Base-by-base conservation (phyloP, 2,113 vertebrate species). In the Pholis gunnellus region DNA sequence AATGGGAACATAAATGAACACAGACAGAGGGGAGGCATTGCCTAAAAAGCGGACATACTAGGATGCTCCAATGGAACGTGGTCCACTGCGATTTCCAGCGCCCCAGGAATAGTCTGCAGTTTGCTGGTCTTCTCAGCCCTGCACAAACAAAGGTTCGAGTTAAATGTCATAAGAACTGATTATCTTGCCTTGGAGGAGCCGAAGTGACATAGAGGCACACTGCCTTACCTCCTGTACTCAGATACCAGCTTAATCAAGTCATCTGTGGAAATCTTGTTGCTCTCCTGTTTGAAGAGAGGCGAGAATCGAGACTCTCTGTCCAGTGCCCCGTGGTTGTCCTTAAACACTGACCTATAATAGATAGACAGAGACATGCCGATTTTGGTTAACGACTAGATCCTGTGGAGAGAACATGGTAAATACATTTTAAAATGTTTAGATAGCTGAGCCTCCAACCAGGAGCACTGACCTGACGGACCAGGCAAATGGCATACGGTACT, bases 401-500 rank as follows among this genome's bases (percentile, higher is more conserved):
- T 14, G 34, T 13, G 3, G 54, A 27, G 50, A 44, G 18, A 68
- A 71, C 29, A 27, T 11, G 6, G 14, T 1, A 54, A 52, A 67
- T 36, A 10, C 1, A n/a, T 18, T 81, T 64, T 10, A 22, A 69
- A 69, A 31, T 34, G 31, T 67, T 79, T 38, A 42, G 52, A 69
- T 27, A 52, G 40, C 10, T 22, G n/a, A 82, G n/a, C 3, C 25
- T 77, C 50, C 2, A 46, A 48, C 2, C 2, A 36, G 14, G 18
- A 31, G 52, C 27, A 94, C 97, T 72, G 94, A 99, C 98, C 98
- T 97, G 74, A 98, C 93, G 0, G 97, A 96, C 98, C 98, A 99
- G n/a, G 98, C 98, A 79, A 99, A 99, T 0, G 98, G 98, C 98
- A 99, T 99, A 2, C 95, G 96, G 86, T 99, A 99, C 86, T 97